A percentile compares a stretch with the other conserved stretches of the same genome.
phyloP scores from a whole-genome alignment of 2,888 invertebrate genomes.

The Thelaira solivaga region DNA sequence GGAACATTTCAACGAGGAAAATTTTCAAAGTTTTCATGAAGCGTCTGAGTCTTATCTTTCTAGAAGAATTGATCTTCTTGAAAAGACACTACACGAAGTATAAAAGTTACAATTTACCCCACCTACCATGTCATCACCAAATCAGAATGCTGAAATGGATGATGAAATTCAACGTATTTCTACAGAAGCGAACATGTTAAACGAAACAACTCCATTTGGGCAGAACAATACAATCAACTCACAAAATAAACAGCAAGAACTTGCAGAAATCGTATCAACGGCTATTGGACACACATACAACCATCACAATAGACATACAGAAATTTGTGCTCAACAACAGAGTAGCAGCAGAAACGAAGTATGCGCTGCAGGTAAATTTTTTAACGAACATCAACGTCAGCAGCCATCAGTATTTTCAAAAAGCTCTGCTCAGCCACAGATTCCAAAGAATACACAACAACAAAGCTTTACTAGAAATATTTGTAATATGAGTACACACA shows the following conservation, averaged over 20 bases:
- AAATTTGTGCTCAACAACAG: background rate
- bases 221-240: background rate
- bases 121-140: background rate
- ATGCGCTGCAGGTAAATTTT: background rate
- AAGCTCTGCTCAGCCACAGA: background rate
- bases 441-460: background rate
- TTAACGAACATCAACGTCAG: background rate
- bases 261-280: background rate
- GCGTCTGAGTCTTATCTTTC: background rate
- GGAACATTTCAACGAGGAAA: background rate
- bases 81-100: background rate
- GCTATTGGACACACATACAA: background rate
- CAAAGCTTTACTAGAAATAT: background rate
- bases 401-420: background rate
- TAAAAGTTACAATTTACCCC: background rate
- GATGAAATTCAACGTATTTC: background rate
- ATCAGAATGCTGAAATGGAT: background rate
- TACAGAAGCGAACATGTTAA: background rate
- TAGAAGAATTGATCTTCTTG: background rate
- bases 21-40: background rate
- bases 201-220: background rate
- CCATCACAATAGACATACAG: background rate
- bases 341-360: background rate
- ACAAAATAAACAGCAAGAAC: background rate
- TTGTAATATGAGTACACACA: background rate